Evolutionary conservation across 2,797 vertebrate species (phyloP).

Genomic region (Linurgus olivaceus): DNA sequence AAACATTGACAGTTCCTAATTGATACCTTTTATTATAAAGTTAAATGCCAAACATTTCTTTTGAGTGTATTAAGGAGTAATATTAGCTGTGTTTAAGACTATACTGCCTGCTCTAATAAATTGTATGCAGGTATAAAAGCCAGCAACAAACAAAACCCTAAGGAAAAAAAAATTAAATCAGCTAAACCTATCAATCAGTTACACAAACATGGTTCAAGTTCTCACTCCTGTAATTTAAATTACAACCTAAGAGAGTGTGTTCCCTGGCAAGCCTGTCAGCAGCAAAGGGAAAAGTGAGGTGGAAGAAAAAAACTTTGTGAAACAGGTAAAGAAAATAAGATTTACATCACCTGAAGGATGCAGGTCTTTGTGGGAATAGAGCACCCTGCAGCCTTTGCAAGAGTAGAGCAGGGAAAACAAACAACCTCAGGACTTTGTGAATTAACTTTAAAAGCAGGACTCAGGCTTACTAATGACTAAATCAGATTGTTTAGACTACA

Average conservation of each 20-base stretch:
- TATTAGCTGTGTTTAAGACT: slow-evolving; percentile 59
- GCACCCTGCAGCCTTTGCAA: background rate
- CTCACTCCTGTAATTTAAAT: slow-evolving; percentile 54
- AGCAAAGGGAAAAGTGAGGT: background rate
- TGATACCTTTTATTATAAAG: slow-evolving; percentile 80
- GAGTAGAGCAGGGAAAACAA: background rate
- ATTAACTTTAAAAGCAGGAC: background rate
- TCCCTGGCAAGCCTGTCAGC: background rate
- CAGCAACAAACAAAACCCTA: background rate
- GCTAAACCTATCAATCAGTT: slow-evolving; percentile 37
- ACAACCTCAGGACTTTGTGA: background rate
- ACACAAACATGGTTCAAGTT: slow-evolving; percentile 29
- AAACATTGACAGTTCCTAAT: slow-evolving; percentile 80
- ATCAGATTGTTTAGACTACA: slow-evolving; percentile 34
- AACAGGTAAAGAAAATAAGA: background rate
- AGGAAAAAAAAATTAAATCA: background rate
- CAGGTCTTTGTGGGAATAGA: background rate
- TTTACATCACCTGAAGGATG: background rate
- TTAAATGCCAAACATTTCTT: slow-evolving; percentile 73
- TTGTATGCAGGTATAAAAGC: background rate
- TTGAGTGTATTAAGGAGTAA: slow-evolving; percentile 70
- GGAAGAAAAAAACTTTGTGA: background rate
- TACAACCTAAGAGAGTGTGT: background rate
- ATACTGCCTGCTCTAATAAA: slow-evolving; percentile 42
- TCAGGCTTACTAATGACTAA: background rate